Evolutionary conservation across 2,888 invertebrate species (phyloP).

Genomic region (Amiota mariae): DNA sequence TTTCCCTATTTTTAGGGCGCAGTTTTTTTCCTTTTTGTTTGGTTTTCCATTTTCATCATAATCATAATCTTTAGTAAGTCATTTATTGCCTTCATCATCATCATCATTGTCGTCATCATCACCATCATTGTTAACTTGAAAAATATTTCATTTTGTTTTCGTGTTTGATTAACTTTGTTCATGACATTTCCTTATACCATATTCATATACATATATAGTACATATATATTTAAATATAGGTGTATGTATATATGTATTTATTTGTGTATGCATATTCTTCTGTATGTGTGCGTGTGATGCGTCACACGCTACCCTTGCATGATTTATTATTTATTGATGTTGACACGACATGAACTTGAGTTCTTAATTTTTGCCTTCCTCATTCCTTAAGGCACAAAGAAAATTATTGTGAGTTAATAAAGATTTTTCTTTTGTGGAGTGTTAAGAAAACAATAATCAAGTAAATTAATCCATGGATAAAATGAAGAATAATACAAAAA

Average conservation of each 20-base stretch:
- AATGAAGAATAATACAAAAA: no score
- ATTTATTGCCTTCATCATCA: constrained; percentile 2
- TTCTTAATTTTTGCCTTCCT: constrained; percentile 54
- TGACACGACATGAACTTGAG: constrained; percentile 66
- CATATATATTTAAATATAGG: no score
- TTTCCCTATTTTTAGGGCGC: no score
- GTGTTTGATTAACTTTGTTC: constrained; percentile 59
- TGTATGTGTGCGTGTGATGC: constrained; percentile 56
- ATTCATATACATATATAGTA: neutral
- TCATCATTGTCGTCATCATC: neutral
- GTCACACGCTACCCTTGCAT: constrained; percentile 63
- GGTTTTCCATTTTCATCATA: neutral
- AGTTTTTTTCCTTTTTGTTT: neutral
- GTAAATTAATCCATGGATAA: no score
- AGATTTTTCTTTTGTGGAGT: no score
- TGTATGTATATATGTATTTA: no score
- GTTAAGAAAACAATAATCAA: no score
- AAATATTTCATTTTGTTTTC: constrained; percentile 59
- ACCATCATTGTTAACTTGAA: constrained; percentile 1
- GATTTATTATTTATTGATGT: constrained; percentile 69
- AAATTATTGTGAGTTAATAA: no score
- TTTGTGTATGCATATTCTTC: constrained; percentile 8
- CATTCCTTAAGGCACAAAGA: no score
- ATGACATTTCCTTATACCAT: constrained; percentile 63
- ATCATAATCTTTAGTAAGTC: no score